Base-by-base conservation (phyloP, 2,888 invertebrate species). In the Ellobium chinense region DNA sequence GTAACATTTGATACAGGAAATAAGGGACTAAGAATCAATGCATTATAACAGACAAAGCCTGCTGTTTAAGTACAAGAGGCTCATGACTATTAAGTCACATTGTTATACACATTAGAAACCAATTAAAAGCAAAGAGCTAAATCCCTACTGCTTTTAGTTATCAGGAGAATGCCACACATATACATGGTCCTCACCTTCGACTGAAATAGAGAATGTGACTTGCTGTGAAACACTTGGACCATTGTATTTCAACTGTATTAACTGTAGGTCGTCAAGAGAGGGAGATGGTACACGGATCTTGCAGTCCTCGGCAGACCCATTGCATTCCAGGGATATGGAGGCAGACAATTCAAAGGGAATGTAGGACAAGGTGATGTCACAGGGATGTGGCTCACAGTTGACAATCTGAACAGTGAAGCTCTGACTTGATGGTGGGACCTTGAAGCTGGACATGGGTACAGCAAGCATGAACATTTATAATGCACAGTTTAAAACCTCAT, bases 321-420 rank as follows among this genome's bases (percentile, higher is more conserved):
- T 60, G 58, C 81, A 79, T 31, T 63, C 39, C 65, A 68, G 2
- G 14, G 5, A 37, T 1, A n/a, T 29, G 31, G 46, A 12, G 18
- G 1, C 14, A 56, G 62, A 1, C 56, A 24, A 2, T 1, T 63
- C 18, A 24, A 7, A 62, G 14, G 62, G 56, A 0, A 65, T 24
- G 34, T 65, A 66, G 14, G 69, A n/a, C 21, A 83, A 34, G 29
- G 36, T 65, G 27, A 83, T 4, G 14, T 54, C 36, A 66, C 83
- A 83, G n/a, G 78, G 63, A 14, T 24, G 29, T 1, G 75, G 70
- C 27, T 65, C 56, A 73, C 83, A 83, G 29, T 63, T 37, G n/a
- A 1, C 54, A 1, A 81, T 31, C 7, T 58, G 24, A 27, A 82
- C 36, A 7, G 46, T 27, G 21, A 74, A 68, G 27, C 34, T 63